Percentiles rank a stretch among this genome's conserved stretches.
phyloP scores from a whole-genome alignment of 2,113 vertebrate genomes.

The Pollimyrus isidori region DNA sequence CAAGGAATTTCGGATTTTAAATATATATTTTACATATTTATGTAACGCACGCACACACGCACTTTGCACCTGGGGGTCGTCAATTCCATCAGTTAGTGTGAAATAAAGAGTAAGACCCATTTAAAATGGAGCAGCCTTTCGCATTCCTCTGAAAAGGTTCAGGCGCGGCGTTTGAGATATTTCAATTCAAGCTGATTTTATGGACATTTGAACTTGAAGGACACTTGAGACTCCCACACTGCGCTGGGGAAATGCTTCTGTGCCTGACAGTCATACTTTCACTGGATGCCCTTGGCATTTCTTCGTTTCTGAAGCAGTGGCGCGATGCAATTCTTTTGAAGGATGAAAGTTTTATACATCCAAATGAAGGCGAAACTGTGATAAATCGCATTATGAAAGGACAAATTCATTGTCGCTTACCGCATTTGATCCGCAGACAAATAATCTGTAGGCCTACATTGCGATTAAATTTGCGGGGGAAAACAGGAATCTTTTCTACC shows the following conservation, averaged over 20 bases:
- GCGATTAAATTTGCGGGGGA: not conserved
- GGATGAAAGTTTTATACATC: too few species aligned
- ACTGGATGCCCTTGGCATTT: not conserved
- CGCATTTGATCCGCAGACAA: not conserved
- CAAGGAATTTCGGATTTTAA: not conserved
- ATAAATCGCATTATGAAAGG: not conserved
- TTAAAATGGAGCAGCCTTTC: conserved; percentile 5
- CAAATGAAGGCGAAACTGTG: not conserved
- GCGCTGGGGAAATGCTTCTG: not conserved
- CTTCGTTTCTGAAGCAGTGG: not conserved
- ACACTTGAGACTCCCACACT: not conserved
- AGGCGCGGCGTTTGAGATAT: not conserved
- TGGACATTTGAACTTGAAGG: conserved; percentile 12
- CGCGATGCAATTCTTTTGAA: not conserved
- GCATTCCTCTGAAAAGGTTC: not conserved
- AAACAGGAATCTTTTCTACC: not conserved
- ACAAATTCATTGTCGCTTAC: not conserved
- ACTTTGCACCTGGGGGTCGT: not conserved
- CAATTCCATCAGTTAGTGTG: not conserved
- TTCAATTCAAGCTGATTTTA: conserved; percentile 14
- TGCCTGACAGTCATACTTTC: conserved; percentile 4
- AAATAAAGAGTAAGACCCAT: not conserved
- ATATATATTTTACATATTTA: conserved; percentile 2
- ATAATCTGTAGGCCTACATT: not conserved
- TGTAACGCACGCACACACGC: not conserved